Percentiles rank a stretch among this genome's conserved stretches.
phyloP scores from a whole-genome alignment of 2,113 vertebrate genomes.

The human (Homo sapiens) region DNA sequence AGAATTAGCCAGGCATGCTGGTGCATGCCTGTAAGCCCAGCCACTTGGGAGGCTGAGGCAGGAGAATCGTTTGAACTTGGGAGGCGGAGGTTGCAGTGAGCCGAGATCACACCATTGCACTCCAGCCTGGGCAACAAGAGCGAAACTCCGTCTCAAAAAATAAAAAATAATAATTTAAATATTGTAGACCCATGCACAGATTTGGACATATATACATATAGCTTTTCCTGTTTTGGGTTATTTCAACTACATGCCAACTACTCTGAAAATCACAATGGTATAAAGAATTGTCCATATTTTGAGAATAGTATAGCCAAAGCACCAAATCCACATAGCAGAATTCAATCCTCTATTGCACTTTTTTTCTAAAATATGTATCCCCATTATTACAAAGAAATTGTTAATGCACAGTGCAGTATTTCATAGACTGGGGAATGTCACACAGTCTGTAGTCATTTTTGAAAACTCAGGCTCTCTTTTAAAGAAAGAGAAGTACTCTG shows the following conservation, averaged over 20 bases:
- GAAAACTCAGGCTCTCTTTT: not conserved
- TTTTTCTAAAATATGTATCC: not conserved
- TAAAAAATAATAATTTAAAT: not conserved
- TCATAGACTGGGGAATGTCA: not conserved
- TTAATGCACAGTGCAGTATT: not conserved
- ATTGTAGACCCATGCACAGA: not conserved
- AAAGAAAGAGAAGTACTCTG: not conserved
- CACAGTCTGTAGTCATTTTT: not conserved
- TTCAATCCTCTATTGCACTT: fast-evolving
- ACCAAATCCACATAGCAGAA: not conserved
- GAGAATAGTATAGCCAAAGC: not conserved
- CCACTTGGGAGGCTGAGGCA: too few relatives aligned
- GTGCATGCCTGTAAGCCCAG: too few relatives aligned
- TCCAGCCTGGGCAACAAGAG: too few relatives aligned
- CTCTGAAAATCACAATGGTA: not conserved
- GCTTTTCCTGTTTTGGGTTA: not conserved
- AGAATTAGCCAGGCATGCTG: too few relatives aligned
- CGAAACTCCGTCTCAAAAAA: too few relatives aligned
- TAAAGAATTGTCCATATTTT: not conserved
- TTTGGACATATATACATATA: not conserved
- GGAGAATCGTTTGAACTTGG: too few relatives aligned
- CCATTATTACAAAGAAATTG: not conserved
- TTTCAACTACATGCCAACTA: not conserved
- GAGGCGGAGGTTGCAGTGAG: too few relatives aligned
- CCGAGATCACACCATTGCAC: too few relatives aligned